A percentile compares a stretch with the other conserved stretches of the same genome.
phyloP scores from a whole-genome alignment of 2,113 vertebrate genomes.

The Narcine bancroftii region DNA sequence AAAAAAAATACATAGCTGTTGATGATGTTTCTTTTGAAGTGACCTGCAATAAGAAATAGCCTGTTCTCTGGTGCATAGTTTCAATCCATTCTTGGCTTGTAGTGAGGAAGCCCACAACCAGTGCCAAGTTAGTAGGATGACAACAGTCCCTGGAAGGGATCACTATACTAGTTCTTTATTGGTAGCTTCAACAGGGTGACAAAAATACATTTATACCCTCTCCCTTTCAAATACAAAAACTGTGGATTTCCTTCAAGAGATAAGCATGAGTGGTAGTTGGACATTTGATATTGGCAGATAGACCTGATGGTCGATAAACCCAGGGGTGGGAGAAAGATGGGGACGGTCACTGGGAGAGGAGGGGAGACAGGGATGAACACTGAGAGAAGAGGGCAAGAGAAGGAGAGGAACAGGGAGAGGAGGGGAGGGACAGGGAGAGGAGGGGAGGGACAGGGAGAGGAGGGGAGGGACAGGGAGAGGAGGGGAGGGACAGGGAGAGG shows the following conservation, averaged over 20 bases:
- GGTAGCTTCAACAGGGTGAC: background rate
- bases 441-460: too few relatives aligned
- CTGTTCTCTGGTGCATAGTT: background rate
- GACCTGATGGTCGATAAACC: background rate
- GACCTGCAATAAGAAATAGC: background rate
- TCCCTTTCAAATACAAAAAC: background rate
- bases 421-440: background rate
- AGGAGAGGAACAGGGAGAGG: background rate
- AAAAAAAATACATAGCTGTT: conserved; percentile 9
- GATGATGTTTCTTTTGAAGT: background rate
- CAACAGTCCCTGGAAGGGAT: too few relatives aligned
- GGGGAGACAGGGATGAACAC: too few relatives aligned
- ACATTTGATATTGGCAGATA: background rate
- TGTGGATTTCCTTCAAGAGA: too few relatives aligned
- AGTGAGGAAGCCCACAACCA: background rate
- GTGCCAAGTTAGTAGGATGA: background rate
- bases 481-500: too few relatives aligned
- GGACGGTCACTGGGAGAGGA: background rate
- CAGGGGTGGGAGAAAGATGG: background rate
- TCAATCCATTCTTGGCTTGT: background rate
- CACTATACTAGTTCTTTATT: background rate
- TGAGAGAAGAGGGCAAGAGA: background rate
- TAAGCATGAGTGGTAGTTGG: too few relatives aligned
- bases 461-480: too few relatives aligned
- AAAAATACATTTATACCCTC: background rate